phyloP scores from a whole-genome alignment of 2,797 vertebrate species.

The Sebastes vulpes region DNA sequence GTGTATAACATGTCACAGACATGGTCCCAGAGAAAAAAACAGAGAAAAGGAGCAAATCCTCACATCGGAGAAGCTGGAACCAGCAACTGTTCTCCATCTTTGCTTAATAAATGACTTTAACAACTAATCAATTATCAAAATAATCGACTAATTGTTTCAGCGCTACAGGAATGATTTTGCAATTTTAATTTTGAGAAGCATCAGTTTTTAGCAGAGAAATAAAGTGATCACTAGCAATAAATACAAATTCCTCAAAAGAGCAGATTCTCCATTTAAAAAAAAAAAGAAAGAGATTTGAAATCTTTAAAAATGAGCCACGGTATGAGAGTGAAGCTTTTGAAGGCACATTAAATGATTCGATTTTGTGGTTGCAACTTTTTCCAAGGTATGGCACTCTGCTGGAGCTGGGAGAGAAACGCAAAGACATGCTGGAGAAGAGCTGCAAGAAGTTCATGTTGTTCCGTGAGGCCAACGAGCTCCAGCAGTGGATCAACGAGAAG shows the following conservation, averaged over 20 bases:
- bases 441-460: constrained; percentile 99
- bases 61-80: neutral
- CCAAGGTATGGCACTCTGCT: constrained; percentile 93
- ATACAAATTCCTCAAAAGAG: neutral
- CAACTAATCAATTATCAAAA: neutral
- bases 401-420: constrained; percentile 96
- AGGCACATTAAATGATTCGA: neutral
- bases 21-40: neutral
- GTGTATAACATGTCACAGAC: neutral
- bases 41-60: too few relatives aligned
- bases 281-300: neutral
- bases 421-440: constrained; percentile 98
- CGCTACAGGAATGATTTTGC: neutral
- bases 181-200: neutral
- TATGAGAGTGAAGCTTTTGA: neutral
- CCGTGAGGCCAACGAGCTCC: constrained; percentile 96
- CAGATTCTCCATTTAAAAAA: neutral
- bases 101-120: neutral
- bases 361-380: neutral
- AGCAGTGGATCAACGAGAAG: constrained; percentile 99
- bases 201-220: neutral
- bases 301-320: neutral
- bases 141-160: neutral
- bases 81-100: neutral
- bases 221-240: neutral